Conservation (phyloP, 2,113 vertebrate species). For the Pardalotus punctatus region DNA sequence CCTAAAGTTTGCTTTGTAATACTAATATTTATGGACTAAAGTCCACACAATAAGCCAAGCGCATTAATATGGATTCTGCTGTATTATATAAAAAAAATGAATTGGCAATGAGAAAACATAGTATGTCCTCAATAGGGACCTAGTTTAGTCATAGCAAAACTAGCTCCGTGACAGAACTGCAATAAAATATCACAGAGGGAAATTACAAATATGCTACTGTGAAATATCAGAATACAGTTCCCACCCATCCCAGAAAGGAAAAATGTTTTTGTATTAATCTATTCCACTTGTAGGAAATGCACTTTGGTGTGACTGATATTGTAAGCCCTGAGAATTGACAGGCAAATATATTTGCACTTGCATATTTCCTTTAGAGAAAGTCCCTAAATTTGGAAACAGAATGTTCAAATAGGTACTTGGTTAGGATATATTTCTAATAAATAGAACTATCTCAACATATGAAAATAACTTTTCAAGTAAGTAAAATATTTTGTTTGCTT, state of each 20-base stretch:
- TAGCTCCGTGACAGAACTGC: neutral
- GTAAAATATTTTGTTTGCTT: neutral
- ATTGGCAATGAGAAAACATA: neutral
- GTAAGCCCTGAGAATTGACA: neutral
- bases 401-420: neutral
- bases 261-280: neutral
- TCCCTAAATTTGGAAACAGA: neutral
- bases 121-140: neutral
- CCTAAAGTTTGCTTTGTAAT: neutral
- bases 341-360: neutral
- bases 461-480: neutral
- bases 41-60: neutral
- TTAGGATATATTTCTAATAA: neutral
- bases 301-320: neutral
- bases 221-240: neutral
- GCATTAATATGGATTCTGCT: neutral
- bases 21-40: neutral
- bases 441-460: neutral
- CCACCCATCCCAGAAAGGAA: neutral
- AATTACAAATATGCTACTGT: neutral
- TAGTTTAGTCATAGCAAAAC: neutral
- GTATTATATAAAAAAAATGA: neutral
- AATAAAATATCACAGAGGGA: neutral
- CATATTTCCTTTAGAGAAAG: neutral
- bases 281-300: neutral